phyloP scores from a whole-genome alignment of 2,113 vertebrate genomes.

The Collichthys lucidus region DNA sequence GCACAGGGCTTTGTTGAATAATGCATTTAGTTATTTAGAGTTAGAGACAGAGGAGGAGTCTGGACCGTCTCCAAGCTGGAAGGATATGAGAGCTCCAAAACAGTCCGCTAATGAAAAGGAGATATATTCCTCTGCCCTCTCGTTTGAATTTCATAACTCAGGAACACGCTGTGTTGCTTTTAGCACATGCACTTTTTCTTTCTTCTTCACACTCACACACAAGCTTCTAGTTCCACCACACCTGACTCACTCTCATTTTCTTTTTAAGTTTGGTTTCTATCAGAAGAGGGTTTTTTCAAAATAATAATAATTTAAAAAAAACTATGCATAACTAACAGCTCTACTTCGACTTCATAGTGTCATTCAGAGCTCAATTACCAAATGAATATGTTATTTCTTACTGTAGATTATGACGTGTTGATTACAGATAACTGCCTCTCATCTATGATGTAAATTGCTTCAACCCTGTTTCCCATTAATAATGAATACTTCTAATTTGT shows the following conservation, averaged over 20 bases:
- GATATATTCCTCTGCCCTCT: conserved; percentile 59
- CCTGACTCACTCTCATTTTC: conserved; percentile 15
- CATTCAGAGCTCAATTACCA: conserved; percentile 14
- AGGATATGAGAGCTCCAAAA: conserved; percentile 67
- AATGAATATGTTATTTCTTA: neutral
- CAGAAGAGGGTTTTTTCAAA: neutral
- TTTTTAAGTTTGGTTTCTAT: conserved; percentile 16
- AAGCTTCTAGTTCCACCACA: conserved; percentile 18
- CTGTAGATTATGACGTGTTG: neutral
- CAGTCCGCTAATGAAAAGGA: conserved; percentile 73
- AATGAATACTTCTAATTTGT: neutral
- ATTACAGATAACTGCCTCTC: conserved; percentile 8
- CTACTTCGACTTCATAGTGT: neutral
- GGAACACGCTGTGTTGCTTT: conserved; percentile 33
- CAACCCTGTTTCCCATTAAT: neutral
- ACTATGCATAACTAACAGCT: neutral
- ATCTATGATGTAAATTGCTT: neutral
- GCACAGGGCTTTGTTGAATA: conserved; percentile 62
- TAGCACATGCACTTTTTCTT: conserved; percentile 8
- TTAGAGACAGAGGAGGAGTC: conserved; percentile 60
- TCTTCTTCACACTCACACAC: conserved; percentile 19
- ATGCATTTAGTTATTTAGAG: conserved; percentile 78
- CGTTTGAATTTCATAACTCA: conserved; percentile 62
- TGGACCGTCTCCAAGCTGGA: conserved; percentile 56
- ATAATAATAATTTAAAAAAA: neutral